Evolutionary conservation across 2,113 vertebrate species (phyloP).

Genomic region (Clarias gariepinus): DNA sequence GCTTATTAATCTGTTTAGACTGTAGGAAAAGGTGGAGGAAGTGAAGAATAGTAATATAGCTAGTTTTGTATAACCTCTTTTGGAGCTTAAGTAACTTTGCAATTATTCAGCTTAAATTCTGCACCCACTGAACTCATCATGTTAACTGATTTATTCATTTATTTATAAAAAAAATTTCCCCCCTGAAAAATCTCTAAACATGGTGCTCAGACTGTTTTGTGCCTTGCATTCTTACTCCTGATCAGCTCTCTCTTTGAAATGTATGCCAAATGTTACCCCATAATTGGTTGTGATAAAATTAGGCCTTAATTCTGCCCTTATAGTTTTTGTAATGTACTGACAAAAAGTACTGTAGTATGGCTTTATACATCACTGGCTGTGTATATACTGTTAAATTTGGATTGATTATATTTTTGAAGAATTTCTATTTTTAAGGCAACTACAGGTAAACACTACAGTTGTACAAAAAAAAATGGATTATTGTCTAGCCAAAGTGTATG

Average conservation of each 20-base stretch:
- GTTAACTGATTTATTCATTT: not conserved
- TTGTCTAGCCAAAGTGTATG: constrained; percentile 73
- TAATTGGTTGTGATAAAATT: not conserved
- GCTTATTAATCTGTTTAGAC: not conserved
- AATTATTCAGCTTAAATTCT: not conserved
- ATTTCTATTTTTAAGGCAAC: constrained; percentile 82
- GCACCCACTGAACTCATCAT: not conserved
- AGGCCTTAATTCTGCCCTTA: constrained; percentile 10
- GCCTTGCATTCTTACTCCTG: constrained; percentile 51
- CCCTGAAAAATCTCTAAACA: not conserved
- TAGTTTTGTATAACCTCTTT: not conserved
- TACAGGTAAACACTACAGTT: constrained; percentile 72
- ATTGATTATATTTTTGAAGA: constrained; percentile 59
- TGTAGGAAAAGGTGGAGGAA: not conserved
- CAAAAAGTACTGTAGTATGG: constrained; percentile 54
- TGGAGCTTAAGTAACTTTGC: not conserved
- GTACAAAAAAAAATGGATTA: constrained; percentile 2
- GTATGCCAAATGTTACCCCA: constrained; percentile 4
- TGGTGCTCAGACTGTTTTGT: constrained; percentile 38
- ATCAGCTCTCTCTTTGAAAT: not conserved
- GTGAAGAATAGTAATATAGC: not conserved
- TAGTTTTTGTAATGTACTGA: constrained; percentile 41
- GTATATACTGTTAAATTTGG: constrained; percentile 56
- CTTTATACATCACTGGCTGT: constrained; percentile 54
- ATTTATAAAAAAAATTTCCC: not conserved